Evolutionary conservation across 2,797 vertebrate species (phyloP).

Genomic region (Pampus argenteus): DNA sequence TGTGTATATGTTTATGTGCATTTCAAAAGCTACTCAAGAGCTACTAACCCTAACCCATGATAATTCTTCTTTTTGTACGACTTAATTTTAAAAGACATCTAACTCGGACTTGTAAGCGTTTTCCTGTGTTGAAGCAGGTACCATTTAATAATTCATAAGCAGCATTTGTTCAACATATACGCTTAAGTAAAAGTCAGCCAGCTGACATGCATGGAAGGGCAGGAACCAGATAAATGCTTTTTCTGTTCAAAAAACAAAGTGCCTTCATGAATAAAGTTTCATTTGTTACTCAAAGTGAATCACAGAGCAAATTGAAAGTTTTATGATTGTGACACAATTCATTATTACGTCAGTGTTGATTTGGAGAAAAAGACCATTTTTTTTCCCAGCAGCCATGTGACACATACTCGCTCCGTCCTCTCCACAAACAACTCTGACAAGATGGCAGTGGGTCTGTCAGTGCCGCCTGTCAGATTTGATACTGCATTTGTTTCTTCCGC

Average conservation of each 20-base stretch:
- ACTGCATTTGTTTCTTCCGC: slow-evolving; percentile 45
- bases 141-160: slow-evolving; percentile 72
- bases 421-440: slow-evolving; percentile 34
- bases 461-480: slow-evolving; percentile 59
- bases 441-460: slow-evolving; percentile 33
- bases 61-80: slow-evolving; percentile 23
- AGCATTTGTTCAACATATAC: slow-evolving; percentile 39
- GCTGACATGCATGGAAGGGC: background rate
- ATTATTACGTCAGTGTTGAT: slow-evolving; percentile 24
- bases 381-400: slow-evolving; percentile 40
- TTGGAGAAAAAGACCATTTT: slow-evolving; percentile 29
- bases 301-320: slow-evolving; percentile 13
- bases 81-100: slow-evolving; percentile 31
- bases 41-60: no score
- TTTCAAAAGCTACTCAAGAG: slow-evolving; percentile 21
- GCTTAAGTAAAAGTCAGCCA: slow-evolving; percentile 41
- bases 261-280: background rate
- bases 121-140: slow-evolving; percentile 43
- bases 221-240: slow-evolving; percentile 3
- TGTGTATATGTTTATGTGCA: slow-evolving; percentile 8
- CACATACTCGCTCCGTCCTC: slow-evolving; percentile 31
- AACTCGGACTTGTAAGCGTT: slow-evolving; percentile 43
- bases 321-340: slow-evolving; percentile 4
- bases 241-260: background rate
- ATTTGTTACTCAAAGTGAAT: slow-evolving; percentile 24